These are phyloP conservation scores for Plagodis dolabraria DNA, from an alignment of 2,888 invertebrate species.

Conservation along the genomic window DNA sequence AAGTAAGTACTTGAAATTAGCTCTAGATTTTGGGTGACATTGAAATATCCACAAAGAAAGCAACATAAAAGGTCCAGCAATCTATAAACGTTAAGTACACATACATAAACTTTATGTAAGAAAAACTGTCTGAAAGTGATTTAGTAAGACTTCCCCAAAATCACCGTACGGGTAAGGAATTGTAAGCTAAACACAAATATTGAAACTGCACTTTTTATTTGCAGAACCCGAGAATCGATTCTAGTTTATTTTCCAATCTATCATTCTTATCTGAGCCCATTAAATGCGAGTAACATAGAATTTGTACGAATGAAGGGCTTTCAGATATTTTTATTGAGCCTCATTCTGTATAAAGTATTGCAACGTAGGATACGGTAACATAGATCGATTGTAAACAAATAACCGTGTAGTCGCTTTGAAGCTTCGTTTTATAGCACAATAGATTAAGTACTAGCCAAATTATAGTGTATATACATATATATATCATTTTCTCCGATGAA, in stretches of 20 bases:
- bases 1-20: neutral
- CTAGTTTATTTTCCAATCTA: conserved; percentile 51
- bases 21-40: too few relatives aligned
- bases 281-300: conserved; percentile 40
- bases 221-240: conserved; percentile 47
- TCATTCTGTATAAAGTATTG: conserved; percentile 25
- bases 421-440: conserved; percentile 1
- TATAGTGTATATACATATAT: too few relatives aligned
- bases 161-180: conserved; percentile 11
- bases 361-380: conserved; percentile 23
- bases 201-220: conserved; percentile 28
- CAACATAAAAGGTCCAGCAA: too few relatives aligned
- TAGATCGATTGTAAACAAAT: conserved; percentile 21
- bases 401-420: conserved; percentile 8
- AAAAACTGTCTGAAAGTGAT: neutral
- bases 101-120: too few relatives aligned
- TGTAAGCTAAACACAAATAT: conserved; percentile 24
- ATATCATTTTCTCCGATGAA: too few relatives aligned
- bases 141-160: conserved; percentile 8
- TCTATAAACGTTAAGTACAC: too few relatives aligned
- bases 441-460: too few relatives aligned
- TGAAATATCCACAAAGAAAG: too few relatives aligned
- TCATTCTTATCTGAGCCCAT: conserved; percentile 44
- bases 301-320: conserved; percentile 31
- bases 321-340: conserved; percentile 31